These are phyloP conservation scores for Onthophagus taurus DNA, from an alignment of 1,140 invertebrate species.

Conservation along the genomic window DNA sequence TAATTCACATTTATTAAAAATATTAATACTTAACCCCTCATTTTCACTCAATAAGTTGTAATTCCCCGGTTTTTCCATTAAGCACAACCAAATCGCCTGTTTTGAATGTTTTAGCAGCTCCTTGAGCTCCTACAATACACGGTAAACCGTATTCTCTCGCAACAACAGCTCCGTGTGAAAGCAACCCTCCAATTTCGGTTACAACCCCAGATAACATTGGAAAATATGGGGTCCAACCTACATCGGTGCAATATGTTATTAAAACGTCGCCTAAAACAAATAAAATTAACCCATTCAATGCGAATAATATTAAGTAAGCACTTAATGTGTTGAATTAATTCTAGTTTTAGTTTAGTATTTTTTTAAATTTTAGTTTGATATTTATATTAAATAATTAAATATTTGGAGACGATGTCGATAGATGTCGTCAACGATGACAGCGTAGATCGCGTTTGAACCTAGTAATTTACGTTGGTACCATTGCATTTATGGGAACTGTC, in stretches of 20 bases:
- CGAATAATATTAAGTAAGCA: too few relatives aligned
- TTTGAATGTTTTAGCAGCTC: constrained; percentile 56
- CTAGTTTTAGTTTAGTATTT: too few relatives aligned
- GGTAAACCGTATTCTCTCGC: constrained; percentile 79
- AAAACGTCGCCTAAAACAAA: constrained; percentile 64
- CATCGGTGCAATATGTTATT: constrained; percentile 69
- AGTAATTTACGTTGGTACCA: too few relatives aligned
- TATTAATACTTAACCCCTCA: too few relatives aligned
- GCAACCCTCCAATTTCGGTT: constrained; percentile 75
- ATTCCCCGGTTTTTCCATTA: constrained; percentile 33
- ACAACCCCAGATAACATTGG: constrained; percentile 69
- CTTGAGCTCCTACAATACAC: constrained; percentile 63
- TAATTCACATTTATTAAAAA: too few relatives aligned
- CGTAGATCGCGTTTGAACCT: too few relatives aligned
- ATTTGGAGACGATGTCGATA: background rate
- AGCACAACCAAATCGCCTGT: constrained; percentile 51
- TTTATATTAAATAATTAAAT: constrained; percentile 30
- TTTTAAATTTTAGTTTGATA: too few relatives aligned
- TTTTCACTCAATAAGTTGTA: background rate
- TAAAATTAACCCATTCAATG: too few relatives aligned
- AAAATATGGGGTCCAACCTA: constrained; percentile 85
- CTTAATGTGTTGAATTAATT: too few relatives aligned
- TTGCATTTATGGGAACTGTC: too few relatives aligned
- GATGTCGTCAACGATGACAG: too few relatives aligned
- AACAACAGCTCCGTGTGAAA: constrained; percentile 81